Evolutionary conservation across 2,797 vertebrate species (phyloP).

Genomic region (Yasuhikotakia modesta): DNA sequence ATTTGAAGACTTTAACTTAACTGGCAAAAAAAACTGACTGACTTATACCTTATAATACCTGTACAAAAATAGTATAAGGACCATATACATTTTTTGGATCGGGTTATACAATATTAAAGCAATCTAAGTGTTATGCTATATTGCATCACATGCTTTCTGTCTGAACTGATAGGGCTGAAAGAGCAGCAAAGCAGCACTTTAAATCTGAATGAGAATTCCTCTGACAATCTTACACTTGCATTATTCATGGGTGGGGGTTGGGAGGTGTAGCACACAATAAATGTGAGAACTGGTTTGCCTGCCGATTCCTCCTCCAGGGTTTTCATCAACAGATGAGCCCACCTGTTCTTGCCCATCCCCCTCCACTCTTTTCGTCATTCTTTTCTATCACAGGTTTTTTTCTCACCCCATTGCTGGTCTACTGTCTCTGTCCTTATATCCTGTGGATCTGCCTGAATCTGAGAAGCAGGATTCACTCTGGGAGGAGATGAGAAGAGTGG

Average conservation of each 20-base stretch:
- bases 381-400: constrained; percentile 24
- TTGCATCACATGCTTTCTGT: background rate
- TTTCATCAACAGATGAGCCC: constrained; percentile 77
- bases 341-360: constrained; percentile 81
- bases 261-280: constrained; percentile 30
- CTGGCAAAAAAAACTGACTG: no score
- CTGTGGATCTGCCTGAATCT: constrained; percentile 60
- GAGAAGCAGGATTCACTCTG: constrained; percentile 63
- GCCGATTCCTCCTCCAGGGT: constrained; percentile 5
- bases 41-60: background rate
- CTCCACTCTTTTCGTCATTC: constrained; percentile 25
- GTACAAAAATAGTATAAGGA: background rate
- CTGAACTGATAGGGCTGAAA: constrained; percentile 21
- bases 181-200: constrained; percentile 32
- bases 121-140: background rate
- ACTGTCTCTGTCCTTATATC: constrained; percentile 45
- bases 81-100: background rate
- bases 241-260: constrained; percentile 59
- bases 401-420: constrained; percentile 9
- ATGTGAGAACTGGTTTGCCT: constrained; percentile 28
- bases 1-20: no score
- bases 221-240: constrained; percentile 57
- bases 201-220: constrained; percentile 60
- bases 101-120: background rate
- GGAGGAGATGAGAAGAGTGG: constrained; percentile 48